Evolutionary conservation across 2,113 vertebrate genomes (phyloP), one percentile per base, ranked within the genome.

Genomic region (Craseonycteris thonglongyai): DNA sequence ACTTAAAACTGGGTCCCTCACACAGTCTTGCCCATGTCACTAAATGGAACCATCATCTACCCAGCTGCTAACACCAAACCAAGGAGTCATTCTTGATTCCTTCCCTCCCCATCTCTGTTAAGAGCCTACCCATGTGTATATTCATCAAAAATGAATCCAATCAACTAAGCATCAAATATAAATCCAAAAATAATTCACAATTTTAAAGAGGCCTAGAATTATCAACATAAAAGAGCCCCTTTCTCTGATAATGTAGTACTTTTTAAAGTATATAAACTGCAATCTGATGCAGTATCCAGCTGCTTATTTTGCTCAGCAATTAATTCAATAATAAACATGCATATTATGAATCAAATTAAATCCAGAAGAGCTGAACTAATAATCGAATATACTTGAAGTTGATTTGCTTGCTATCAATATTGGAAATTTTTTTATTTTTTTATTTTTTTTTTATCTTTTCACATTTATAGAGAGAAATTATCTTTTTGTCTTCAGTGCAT

Each of bases 291-390:
- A 95, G 47, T 83, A 72, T 0, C 38, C 75, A 84, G 61, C 58
- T 88, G 35, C 69, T 95, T 90, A 95, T 90, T 96, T 97, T 83
- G 49, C 72, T 95, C 72, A 90, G 45, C 69, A 95, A 94, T 95
- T 97, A 97, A 63, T 87, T 94, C 78, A 92, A 84, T 95, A 96
- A 96, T 16, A 97, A 96, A 93, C 85, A 26, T 76, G 96, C 59
- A 78, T 49, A 96, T 45, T 93, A 95, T 69, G 15, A 95, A 88
- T 68, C 85, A 89, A 94, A 94, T 59, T 93, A 95, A 97, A 96
- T 45, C 38, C n/a, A 90, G 30, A 56, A 94, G 54, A 94, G 42
- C 63, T 66, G 15, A 97, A 97, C 38, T 7, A 96, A 68, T 93
- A 61, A 65, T 88, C 90, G 22, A 65, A 83, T 94, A 95, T 90